phyloP scores from a whole-genome alignment of 2,113 vertebrate species.

The Saccopteryx leptura region DNA sequence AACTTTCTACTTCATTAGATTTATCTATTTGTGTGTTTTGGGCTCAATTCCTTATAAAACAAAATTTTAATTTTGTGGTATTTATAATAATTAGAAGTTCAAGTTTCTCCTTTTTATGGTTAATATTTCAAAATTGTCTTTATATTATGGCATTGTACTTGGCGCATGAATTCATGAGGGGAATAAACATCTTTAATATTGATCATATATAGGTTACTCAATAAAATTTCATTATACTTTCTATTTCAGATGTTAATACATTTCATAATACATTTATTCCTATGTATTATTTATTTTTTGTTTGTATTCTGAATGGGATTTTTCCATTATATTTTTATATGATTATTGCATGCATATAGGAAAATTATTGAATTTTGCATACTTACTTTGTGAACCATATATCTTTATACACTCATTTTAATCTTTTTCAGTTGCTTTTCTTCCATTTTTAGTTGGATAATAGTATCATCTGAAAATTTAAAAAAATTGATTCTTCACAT shows the following conservation, averaged over 20 bases:
- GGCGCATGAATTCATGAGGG: not conserved
- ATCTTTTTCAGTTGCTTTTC: not conserved
- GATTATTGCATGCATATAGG: not conserved
- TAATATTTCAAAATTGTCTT: conserved; percentile 8
- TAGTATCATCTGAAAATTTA: conserved; percentile 31
- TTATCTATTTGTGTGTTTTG: not conserved
- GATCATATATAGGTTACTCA: not conserved
- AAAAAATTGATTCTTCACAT: not conserved
- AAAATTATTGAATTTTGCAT: not conserved
- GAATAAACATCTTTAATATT: not conserved
- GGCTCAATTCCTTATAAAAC: not conserved
- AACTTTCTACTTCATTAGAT: not conserved
- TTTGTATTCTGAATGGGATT: not conserved
- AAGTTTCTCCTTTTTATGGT: not conserved
- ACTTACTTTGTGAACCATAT: not conserved
- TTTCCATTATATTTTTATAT: conserved; percentile 7
- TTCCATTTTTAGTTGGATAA: conserved; percentile 16
- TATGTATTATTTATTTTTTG: not conserved
- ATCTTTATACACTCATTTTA: not conserved
- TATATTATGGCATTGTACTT: not conserved
- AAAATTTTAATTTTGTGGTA: not conserved
- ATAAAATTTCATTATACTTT: not conserved
- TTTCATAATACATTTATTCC: not conserved
- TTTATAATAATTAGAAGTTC: not conserved
- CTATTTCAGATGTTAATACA: not conserved